Evolutionary conservation across 2,113 vertebrate species (phyloP).

Genomic region (Micronycteris hirsuta): DNA sequence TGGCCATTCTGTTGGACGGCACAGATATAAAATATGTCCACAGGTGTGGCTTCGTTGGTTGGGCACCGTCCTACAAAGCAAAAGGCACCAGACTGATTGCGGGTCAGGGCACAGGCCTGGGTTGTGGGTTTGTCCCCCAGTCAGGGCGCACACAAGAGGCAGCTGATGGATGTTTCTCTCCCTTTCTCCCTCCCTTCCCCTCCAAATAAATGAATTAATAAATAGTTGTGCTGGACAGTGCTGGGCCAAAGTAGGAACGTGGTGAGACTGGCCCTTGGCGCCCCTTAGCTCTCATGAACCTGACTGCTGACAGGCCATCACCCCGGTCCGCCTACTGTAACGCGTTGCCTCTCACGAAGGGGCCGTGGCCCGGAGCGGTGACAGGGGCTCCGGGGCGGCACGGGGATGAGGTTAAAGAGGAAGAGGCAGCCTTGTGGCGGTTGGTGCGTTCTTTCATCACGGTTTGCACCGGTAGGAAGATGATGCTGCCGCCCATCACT

Average conservation of each 20-base stretch:
- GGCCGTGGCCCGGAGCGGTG: background rate
- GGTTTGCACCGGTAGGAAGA: background rate
- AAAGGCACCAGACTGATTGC: too few species aligned
- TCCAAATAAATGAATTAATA: too few species aligned
- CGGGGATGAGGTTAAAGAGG: background rate
- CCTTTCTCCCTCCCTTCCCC: too few species aligned
- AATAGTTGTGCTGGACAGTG: background rate
- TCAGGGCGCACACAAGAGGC: too few species aligned
- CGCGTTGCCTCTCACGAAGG: background rate
- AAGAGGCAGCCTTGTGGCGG: background rate
- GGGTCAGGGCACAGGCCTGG: too few species aligned
- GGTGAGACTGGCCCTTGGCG: background rate
- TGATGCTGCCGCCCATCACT: background rate
- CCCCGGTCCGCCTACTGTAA: background rate
- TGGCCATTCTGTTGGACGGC: background rate
- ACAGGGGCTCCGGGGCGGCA: background rate
- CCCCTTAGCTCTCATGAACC: background rate
- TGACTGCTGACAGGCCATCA: background rate
- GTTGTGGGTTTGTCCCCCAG: too few species aligned
- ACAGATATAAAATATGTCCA: background rate
- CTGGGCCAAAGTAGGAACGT: background rate
- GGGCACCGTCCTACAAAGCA: too few species aligned
- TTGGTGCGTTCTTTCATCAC: background rate
- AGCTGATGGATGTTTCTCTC: too few species aligned
- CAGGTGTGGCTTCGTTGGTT: too few species aligned